Percentiles rank a stretch among this genome's conserved stretches.
Conservation (phyloP, 2,797 vertebrate species). For the Syngnathus rostellatus region DNA sequence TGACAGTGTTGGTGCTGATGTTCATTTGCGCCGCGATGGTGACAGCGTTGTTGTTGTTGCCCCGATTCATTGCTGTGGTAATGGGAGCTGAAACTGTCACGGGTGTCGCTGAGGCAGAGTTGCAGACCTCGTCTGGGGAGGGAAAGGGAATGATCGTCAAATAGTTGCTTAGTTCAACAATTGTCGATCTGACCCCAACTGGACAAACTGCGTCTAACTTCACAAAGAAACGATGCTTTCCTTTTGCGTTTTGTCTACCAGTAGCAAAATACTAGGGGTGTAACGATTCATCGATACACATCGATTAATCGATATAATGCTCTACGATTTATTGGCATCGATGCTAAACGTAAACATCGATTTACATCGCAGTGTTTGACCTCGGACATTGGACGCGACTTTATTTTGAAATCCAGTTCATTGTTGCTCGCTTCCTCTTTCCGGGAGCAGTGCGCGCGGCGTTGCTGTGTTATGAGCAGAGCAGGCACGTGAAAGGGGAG, state of each 20-base stretch:
- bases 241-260: too few relatives aligned
- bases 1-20: slow-evolving; percentile 92
- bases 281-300: too few relatives aligned
- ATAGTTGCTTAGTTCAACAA: not conserved
- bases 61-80: slow-evolving; percentile 68
- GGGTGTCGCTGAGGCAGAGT: slow-evolving; percentile 64
- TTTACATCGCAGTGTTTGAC: too few relatives aligned
- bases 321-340: too few relatives aligned
- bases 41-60: slow-evolving; percentile 78
- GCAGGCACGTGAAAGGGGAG: too few relatives aligned
- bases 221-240: not conserved
- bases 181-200: not conserved
- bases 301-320: too few relatives aligned
- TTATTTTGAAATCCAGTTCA: too few relatives aligned
- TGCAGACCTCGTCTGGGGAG: slow-evolving; percentile 60
- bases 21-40: slow-evolving; percentile 97
- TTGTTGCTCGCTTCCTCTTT: too few relatives aligned
- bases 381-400: too few relatives aligned
- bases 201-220: not conserved
- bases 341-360: too few relatives aligned
- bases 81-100: slow-evolving; percentile 61
- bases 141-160: slow-evolving; percentile 4
- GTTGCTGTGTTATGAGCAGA: too few relatives aligned
- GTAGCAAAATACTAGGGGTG: slow-evolving; percentile 40
- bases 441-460: too few relatives aligned